Evolutionary conservation across 1,140 invertebrate genomes (phyloP).

Genomic region (Nixonia krombeini): DNA sequence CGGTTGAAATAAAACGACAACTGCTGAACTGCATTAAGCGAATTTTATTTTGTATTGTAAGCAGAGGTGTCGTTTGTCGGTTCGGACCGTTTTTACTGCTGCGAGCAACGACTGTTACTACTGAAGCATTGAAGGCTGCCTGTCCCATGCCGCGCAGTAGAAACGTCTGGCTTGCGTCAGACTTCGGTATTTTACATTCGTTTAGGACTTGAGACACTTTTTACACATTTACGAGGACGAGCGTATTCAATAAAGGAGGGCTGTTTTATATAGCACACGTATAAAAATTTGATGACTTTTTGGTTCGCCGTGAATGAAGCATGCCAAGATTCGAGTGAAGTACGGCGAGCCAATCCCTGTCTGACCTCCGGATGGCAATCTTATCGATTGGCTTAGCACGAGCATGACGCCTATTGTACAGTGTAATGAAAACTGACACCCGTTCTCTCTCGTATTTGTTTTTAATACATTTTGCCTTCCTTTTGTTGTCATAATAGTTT

Average conservation of each 20-base stretch:
- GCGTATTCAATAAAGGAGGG: slow-evolving; percentile 26
- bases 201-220: slow-evolving; percentile 13
- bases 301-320: slow-evolving; percentile 27
- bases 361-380: slow-evolving; percentile 47
- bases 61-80: not conserved
- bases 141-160: slow-evolving; percentile 10
- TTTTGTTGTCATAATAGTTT: too few relatives aligned
- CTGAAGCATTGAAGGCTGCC: slow-evolving; percentile 15
- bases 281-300: slow-evolving; percentile 24
- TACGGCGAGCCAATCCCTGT: slow-evolving; percentile 17
- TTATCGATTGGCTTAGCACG: slow-evolving; percentile 62
- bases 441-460: not conserved
- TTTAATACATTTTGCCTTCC: not conserved
- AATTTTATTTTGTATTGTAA: too few relatives aligned
- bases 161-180: slow-evolving; percentile 22
- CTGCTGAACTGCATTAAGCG: too few relatives aligned
- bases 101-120: slow-evolving; percentile 3
- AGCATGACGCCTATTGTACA: slow-evolving; percentile 8
- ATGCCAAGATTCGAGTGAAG: slow-evolving; percentile 23
- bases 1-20: too few relatives aligned
- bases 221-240: slow-evolving; percentile 8
- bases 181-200: slow-evolving; percentile 22
- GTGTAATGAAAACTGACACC: slow-evolving; percentile 1
- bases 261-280: too few relatives aligned
- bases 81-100: not conserved